Conservation (phyloP, 2,797 vertebrate genomes). For the Smutsia temminckii region DNA sequence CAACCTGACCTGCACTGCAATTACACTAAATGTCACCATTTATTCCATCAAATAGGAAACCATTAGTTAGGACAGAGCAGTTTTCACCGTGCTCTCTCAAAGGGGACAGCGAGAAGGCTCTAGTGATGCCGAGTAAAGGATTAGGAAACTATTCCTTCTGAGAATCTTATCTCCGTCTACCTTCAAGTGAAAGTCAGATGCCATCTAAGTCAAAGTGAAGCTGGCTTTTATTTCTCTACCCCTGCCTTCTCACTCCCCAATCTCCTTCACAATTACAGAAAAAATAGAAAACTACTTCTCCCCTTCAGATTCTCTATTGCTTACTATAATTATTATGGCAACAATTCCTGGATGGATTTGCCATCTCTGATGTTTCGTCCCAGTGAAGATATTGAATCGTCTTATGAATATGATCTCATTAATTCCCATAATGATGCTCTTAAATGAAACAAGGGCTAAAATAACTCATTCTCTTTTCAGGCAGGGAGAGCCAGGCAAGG, state of each 20-base stretch:
- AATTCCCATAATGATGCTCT: conserved; percentile 32
- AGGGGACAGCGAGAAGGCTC: conserved; percentile 4
- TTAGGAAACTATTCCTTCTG: conserved; percentile 26
- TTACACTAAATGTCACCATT: conserved; percentile 77
- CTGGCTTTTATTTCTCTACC: background rate
- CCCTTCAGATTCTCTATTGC: conserved; percentile 46
- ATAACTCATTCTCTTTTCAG: background rate
- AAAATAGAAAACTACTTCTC: background rate
- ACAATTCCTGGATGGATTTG: conserved; percentile 61
- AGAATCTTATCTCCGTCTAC: background rate
- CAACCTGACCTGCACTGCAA: conserved; percentile 68
- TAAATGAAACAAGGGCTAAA: conserved; percentile 4
- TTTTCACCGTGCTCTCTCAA: conserved; percentile 49
- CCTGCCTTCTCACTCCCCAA: background rate
- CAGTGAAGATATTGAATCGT: conserved; percentile 57
- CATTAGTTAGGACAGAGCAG: conserved; percentile 43
- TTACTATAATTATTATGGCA: conserved; percentile 59
- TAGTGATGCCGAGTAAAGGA: background rate
- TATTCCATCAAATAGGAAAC: conserved; percentile 61
- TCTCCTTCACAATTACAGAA: conserved; percentile 6
- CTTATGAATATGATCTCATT: conserved; percentile 48
- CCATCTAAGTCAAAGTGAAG: background rate
- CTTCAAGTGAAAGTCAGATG: conserved; percentile 34
- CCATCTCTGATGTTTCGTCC: conserved; percentile 69
- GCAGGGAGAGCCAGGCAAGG: background rate